phyloP scores from a whole-genome alignment of 92 coral and sea anemone species.

The Chrysogorgia sp. region DNA sequence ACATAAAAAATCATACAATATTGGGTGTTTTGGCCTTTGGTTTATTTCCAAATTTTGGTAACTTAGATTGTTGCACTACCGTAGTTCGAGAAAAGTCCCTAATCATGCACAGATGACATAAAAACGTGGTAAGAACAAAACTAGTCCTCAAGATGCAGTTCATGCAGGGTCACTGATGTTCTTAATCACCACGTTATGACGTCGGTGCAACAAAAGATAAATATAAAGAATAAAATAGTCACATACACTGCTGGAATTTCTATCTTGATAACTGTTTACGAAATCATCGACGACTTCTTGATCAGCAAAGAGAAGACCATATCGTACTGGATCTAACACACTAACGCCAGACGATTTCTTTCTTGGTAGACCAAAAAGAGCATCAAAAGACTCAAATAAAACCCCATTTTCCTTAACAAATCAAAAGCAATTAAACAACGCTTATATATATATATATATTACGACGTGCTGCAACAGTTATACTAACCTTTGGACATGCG shows the following conservation, averaged over 20 bases:
- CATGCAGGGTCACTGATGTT: too few species aligned
- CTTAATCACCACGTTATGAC: not conserved
- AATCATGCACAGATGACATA: too few species aligned
- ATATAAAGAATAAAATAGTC: not conserved
- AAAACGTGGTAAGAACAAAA: too few species aligned
- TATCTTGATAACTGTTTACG: slow-evolving; percentile 23
- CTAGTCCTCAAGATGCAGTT: too few species aligned
- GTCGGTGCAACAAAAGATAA: not conserved
- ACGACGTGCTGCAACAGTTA: too few species aligned
- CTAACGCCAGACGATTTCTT: slow-evolving; percentile 23
- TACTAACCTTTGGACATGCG: slow-evolving; percentile 59
- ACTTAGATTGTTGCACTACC: too few species aligned
- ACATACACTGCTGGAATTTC: slow-evolving; percentile 18
- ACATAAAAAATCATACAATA: too few species aligned
- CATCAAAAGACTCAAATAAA: slow-evolving; percentile 31
- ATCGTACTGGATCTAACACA: slow-evolving; percentile 11
- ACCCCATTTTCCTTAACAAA: slow-evolving; percentile 29
- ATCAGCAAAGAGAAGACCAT: slow-evolving; percentile 31
- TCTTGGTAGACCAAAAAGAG: slow-evolving; percentile 37
- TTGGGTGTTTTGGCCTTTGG: too few species aligned
- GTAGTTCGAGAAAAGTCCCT: too few species aligned
- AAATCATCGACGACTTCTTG: slow-evolving; percentile 19
- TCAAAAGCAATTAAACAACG: not conserved
- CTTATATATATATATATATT: not conserved
- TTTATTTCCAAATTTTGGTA: too few species aligned